phyloP scores from a whole-genome alignment of 2,797 vertebrate species.

The Triplophysa bombifrons region DNA sequence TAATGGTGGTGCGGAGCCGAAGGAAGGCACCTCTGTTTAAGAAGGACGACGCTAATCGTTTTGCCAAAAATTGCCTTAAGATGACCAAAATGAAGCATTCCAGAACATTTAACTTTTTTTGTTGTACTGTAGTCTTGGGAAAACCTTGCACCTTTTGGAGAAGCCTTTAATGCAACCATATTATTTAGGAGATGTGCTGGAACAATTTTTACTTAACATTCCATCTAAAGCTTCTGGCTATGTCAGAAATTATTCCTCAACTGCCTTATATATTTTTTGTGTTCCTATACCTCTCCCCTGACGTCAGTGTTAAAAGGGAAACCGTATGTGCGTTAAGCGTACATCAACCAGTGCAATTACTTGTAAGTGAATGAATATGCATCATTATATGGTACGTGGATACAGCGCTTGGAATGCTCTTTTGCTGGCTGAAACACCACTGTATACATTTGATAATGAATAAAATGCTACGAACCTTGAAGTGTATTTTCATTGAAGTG shows the following conservation, averaged over 20 bases:
- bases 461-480: slow-evolving; percentile 80
- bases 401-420: slow-evolving; percentile 65
- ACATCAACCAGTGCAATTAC: slow-evolving; percentile 87
- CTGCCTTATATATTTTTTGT: slow-evolving; percentile 70
- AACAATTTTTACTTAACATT: slow-evolving; percentile 75
- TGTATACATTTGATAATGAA: slow-evolving; percentile 77
- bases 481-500: neutral
- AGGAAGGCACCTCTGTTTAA: slow-evolving; percentile 95
- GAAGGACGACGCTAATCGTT: slow-evolving; percentile 72
- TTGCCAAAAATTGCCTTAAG: slow-evolving; percentile 95
- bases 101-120: slow-evolving; percentile 69
- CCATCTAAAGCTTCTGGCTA: slow-evolving; percentile 70
- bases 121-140: slow-evolving; percentile 81
- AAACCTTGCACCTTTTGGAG: slow-evolving; percentile 68
- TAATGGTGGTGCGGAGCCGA: slow-evolving; percentile 73
- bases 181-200: slow-evolving; percentile 71
- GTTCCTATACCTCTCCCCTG: slow-evolving; percentile 38
- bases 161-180: slow-evolving; percentile 75
- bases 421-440: slow-evolving; percentile 73
- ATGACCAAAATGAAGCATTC: slow-evolving; percentile 85
- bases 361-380: slow-evolving; percentile 76
- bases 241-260: slow-evolving; percentile 63
- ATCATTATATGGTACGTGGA: slow-evolving; percentile 69
- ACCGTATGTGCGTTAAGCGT: slow-evolving; percentile 74
- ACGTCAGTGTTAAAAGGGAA: slow-evolving; percentile 87